Percentiles rank a stretch among this genome's conserved stretches.
Conservation (phyloP, 35 echinoderm and acorn worm species). For the Apostichopus parvimensis region DNA sequence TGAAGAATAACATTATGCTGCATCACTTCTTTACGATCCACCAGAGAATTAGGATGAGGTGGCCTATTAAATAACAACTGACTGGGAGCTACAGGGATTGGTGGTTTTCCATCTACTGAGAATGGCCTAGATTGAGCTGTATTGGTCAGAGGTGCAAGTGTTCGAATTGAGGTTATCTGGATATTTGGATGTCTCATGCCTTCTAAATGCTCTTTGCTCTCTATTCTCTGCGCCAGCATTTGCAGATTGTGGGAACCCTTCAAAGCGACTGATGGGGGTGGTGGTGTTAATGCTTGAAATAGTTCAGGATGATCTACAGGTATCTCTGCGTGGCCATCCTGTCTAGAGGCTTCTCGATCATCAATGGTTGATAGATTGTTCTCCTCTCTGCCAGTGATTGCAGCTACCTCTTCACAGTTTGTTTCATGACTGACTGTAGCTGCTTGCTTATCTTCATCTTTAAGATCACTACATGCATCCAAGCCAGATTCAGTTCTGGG, state of each 20-base stretch:
- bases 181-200: neutral
- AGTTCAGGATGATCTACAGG: slow-evolving; percentile 20
- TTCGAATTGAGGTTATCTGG: slow-evolving; percentile 35
- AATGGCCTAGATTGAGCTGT: neutral
- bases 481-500: slow-evolving; percentile 20
- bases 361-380: neutral
- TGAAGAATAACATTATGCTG: slow-evolving; percentile 25
- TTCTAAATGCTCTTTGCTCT: neutral
- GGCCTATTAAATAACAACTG: neutral
- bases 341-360: neutral
- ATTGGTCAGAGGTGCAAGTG: slow-evolving; percentile 24
- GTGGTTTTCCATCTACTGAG: neutral
- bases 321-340: neutral
- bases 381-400: neutral
- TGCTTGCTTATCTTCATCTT: neutral
- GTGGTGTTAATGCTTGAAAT: slow-evolving; percentile 42
- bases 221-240: neutral
- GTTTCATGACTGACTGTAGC: neutral
- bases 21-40: neutral
- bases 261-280: neutral
- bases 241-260: neutral
- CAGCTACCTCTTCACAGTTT: neutral
- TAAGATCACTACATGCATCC: neutral
- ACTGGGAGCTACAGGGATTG: neutral
- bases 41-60: neutral